Evolutionary conservation across 2,797 vertebrate genomes (phyloP).

Genomic region (Philypnodon macrostomus): DNA sequence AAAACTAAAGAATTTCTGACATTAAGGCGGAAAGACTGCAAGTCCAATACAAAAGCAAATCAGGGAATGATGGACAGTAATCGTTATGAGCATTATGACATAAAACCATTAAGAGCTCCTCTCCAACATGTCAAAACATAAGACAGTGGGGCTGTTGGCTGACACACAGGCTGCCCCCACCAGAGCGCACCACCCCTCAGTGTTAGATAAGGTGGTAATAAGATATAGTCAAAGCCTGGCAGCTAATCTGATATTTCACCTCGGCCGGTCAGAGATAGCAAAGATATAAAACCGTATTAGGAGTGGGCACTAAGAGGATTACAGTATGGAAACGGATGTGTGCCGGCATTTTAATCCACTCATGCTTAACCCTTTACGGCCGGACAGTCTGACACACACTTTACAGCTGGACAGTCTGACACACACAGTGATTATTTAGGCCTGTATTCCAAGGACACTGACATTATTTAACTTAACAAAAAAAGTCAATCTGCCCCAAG

Average conservation of each 20-base stretch:
- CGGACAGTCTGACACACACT: conserved; percentile 65
- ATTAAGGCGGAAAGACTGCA: conserved; percentile 29
- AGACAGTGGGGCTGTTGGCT: conserved; percentile 11
- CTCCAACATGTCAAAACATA: conserved; percentile 41
- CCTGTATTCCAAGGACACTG: conserved; percentile 34
- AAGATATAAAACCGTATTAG: conserved; percentile 81
- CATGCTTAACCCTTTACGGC: conserved; percentile 76
- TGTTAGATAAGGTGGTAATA: conserved; percentile 80
- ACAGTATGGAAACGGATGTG: conserved; percentile 80
- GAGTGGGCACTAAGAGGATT: conserved; percentile 82
- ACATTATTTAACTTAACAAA: background rate
- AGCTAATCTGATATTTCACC: conserved; percentile 83
- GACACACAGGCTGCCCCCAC: conserved; percentile 9
- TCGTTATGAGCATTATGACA: conserved; percentile 25
- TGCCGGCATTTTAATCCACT: conserved; percentile 76
- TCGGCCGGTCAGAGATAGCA: conserved; percentile 72
- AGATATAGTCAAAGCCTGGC: conserved; percentile 79
- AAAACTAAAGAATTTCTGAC: conserved; percentile 29
- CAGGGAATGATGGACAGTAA: conserved; percentile 36
- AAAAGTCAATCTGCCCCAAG: background rate
- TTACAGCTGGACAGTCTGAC: conserved; percentile 69
- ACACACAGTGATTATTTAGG: conserved; percentile 67
- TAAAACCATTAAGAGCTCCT: conserved; percentile 21
- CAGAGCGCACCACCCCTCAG: conserved; percentile 43
- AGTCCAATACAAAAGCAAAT: conserved; percentile 39